Evolutionary conservation across 2,113 vertebrate genomes (phyloP), one percentile per base, ranked within the genome.

Genomic region (Varanus salvator): DNA sequence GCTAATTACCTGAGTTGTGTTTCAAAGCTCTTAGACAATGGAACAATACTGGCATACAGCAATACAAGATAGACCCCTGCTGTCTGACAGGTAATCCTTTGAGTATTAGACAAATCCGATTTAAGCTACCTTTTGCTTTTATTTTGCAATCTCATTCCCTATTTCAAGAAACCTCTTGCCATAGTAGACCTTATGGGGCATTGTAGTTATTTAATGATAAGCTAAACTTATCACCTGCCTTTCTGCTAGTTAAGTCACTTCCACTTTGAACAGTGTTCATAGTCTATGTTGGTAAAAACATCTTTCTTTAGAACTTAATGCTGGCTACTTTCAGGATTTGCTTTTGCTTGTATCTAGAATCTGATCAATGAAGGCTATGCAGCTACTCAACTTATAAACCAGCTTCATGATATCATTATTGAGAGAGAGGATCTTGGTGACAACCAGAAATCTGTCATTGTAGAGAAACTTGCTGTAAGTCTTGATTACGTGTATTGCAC

Each of bases 401-500:
- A 99, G 95, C 95, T 99, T 84, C 99, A 99, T 0, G 98, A 99
- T 50, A 14, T 85, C 0, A 34, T 99, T 38, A 97, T 99, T 23
- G 98, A 98, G 87, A 95, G 96, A 0, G 92, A 95, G 1, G 95
- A 97, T 54, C 96, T 98, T 77, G 97, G 90, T 0, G 99, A 99
- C 95, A 97, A 98, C 90, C 98, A 99, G 93, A 99, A 99, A 90
- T 99, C 99, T 0, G 89, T 95, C 3, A 98, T 99, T 60, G 92
- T 95, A 0, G 98, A 99, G 93, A 99, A 99, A 92, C 98, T 99
- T 94, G 99, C 98, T 31, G 99, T 99, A 96, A 98, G 97, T 96
- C 17, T 19, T 89, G 0, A 1, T 23, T 44, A 12, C 2, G n/a
- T 68, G 4, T 6, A 72, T 17, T 83, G 85, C 4, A 27, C 38